Percentiles rank a stretch among this genome's conserved stretches.
These are phyloP conservation scores for Conus canariensis DNA, from an alignment of 2,888 invertebrate genomes.

Conservation along the genomic window DNA sequence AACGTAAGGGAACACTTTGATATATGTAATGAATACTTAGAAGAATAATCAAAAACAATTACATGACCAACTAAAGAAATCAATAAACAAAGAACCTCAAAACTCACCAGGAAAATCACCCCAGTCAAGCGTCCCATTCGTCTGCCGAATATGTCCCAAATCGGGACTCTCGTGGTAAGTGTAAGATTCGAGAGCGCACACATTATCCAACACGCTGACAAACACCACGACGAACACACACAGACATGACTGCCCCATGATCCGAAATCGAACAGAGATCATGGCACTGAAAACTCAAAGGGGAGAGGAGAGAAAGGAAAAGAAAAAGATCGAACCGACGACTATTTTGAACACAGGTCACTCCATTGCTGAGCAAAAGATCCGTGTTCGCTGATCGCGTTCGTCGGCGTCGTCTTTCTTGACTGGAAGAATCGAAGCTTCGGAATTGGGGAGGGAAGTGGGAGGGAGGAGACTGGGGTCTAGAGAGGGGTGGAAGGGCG, in stretches of 20 bases:
- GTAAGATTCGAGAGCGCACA: background rate
- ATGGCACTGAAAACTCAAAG: background rate
- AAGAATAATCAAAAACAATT: too few relatives aligned
- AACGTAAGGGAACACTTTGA: too few relatives aligned
- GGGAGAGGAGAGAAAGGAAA: background rate
- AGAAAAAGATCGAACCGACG: background rate
- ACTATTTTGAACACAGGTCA: too few relatives aligned
- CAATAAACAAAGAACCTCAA: too few relatives aligned
- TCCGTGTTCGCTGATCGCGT: too few relatives aligned
- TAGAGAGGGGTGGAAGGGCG: background rate
- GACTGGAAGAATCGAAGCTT: too few relatives aligned
- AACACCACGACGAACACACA: background rate
- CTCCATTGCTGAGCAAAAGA: too few relatives aligned
- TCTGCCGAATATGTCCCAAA: background rate
- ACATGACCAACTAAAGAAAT: too few relatives aligned
- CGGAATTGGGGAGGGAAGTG: too few relatives aligned
- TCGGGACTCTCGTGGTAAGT: constrained; percentile 16
- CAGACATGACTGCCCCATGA: background rate
- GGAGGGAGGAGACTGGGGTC: background rate
- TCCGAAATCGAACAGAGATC: too few relatives aligned
- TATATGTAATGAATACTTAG: too few relatives aligned
- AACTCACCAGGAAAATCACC: background rate
- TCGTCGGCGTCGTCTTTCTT: too few relatives aligned
- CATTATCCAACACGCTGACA: background rate
- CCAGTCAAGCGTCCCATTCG: background rate